Evolutionary conservation across 1,140 invertebrate genomes (phyloP), one percentile per base, ranked within the genome.

Genomic region (Drosophila rufa): DNA sequence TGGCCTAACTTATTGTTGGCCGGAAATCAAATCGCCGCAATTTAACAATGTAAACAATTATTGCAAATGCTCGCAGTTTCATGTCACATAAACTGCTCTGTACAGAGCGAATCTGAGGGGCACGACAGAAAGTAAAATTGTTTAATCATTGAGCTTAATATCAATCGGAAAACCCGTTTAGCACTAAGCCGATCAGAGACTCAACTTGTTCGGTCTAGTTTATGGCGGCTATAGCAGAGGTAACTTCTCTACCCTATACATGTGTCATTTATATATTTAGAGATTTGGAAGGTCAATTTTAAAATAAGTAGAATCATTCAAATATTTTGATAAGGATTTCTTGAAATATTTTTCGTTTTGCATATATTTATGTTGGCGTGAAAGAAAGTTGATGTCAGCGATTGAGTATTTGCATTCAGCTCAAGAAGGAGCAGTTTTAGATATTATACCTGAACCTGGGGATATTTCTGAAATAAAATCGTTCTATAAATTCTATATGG

Each of bases 111-210:
- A 15, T 30, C 22, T 36, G 42, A 40, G 38, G 19, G 30, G 33
- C 12, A 19, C 22, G 27, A 19, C 67, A 45, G 69, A 84, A 67
- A 51, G 60, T 68, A 89, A 87, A 84, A 89, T 84, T 87, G 84
- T 89, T 84, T 81, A 89, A 89, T 87, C 78, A 87, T 87, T 67
- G 80, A 64, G 66, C 77, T 82, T 86, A 79, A 86, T 86, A 86
- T 86, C 70, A 68, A 86, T 82, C 61, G 79, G 67, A 56, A 83
- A 86, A 89, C 83, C 60, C 43, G 82, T 86, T 76, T 67, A 53
- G 48, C 61, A 33, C 56, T 71, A 71, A 73, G 67, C 69, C 67
- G 53, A 73, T 73, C 67, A 71, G 69, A 43, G 53, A 58, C 65
- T 57, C 43, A 33, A 69, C 42, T 69, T 70, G 65, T 42, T 82